Evolutionary conservation across 2,888 invertebrate species (phyloP), one percentile per base, ranked within the genome.

Genomic region (Drosophila incognita): DNA sequence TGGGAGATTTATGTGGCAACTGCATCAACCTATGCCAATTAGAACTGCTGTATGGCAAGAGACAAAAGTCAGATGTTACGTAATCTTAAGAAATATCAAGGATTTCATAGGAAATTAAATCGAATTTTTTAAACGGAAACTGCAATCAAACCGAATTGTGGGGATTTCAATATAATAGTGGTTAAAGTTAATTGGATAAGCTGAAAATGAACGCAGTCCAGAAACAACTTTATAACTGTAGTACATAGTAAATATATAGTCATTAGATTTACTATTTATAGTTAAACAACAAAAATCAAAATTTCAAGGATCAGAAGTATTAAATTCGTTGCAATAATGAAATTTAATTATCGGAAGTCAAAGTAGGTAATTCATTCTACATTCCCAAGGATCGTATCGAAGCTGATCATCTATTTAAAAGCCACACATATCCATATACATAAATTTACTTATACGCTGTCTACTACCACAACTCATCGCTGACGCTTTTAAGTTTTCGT

Each of bases 1-100:
- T 27, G 66, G 48, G 52, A 59, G 78, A 81, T 76, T 81, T 72
- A 81, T 78, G 66, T 10, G 56, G 29, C 61, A 61, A 52, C 76
- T 75, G 70, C 58, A 48, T 71, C 59, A 33, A 46, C 48, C 63
- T 54, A 40, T 38, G 60, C 51, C 77, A 81, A 81, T 75, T 76
- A 69, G 70, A 69, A 61, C 54, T 38, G 56, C n/a, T 38, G 46
- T 24, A 1, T 42, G 40, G n/a, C 27, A 21, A 27, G 29, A 53
- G 54, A 15, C 31, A 4, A n/a, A 42, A 40, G 38, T 27, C 63
- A 48, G 15, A 8, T 18, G 21, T 61, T 56, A 40, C 6, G 38
- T 36, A 36, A 38, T 21, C n/a, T 52, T 52, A 18, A 21, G 3
- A 15, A 31, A 18, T 18, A 18, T 46, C 21, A 31, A 31, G 7